Conservation (phyloP, 2,797 vertebrate genomes). For the Tachyglossus aculeatus region DNA sequence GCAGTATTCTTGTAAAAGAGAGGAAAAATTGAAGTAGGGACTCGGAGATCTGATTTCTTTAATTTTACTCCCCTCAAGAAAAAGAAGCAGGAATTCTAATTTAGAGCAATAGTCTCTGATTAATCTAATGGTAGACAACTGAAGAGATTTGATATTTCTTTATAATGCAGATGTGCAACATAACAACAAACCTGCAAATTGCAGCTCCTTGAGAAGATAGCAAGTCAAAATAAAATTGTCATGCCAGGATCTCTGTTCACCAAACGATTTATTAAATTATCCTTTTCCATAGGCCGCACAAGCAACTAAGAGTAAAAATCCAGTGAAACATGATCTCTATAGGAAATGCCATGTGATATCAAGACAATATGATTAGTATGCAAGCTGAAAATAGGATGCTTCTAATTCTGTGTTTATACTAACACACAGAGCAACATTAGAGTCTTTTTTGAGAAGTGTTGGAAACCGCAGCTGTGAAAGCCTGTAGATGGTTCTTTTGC, state of each 20-base stretch:
- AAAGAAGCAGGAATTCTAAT: slow-evolving; percentile 37
- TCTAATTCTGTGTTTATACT: not conserved
- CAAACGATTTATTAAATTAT: slow-evolving; percentile 20
- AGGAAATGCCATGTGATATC: not conserved
- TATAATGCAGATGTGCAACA: slow-evolving; percentile 1
- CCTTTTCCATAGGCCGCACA: not conserved
- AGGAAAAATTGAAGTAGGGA: slow-evolving; percentile 23
- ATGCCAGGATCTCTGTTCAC: not conserved
- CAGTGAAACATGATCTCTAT: not conserved
- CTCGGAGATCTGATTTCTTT: slow-evolving; percentile 51
- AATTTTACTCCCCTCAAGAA: slow-evolving; percentile 32
- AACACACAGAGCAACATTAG: not conserved
- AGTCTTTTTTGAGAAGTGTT: not conserved
- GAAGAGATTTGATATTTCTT: slow-evolving; percentile 12
- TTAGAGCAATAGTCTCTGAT: slow-evolving; percentile 29
- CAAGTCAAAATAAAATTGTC: not conserved
- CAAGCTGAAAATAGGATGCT: not conserved
- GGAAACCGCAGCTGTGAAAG: not conserved
- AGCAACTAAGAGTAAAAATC: not conserved
- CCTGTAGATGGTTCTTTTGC: not conserved
- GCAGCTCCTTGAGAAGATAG: not conserved
- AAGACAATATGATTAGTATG: not conserved
- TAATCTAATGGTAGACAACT: slow-evolving; percentile 28
- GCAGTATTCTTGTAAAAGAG: slow-evolving; percentile 43
- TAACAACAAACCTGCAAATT: not conserved